Conservation (phyloP, 2,888 invertebrate species). For the Formica aserva region DNA sequence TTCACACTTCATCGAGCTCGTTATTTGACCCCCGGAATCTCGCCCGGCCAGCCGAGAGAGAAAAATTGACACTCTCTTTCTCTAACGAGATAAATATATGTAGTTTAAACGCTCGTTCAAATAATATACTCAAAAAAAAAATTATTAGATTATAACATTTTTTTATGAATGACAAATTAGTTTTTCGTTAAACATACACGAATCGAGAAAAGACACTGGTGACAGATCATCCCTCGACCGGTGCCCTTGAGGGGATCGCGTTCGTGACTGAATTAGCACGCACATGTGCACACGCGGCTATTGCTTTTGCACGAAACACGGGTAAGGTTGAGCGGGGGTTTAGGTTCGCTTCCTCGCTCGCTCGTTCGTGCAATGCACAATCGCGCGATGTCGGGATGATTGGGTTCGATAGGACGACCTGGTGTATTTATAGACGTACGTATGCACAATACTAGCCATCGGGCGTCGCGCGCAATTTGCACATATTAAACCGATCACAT, state of each 20-base stretch:
- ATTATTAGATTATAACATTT: background rate
- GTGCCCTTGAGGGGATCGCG: constrained; percentile 33
- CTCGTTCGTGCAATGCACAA: constrained; percentile 31
- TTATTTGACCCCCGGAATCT: constrained; percentile 15
- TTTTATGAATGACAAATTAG: background rate
- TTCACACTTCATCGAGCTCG: constrained; percentile 50
- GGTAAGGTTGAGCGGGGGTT: background rate
- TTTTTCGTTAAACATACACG: background rate
- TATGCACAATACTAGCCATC: background rate
- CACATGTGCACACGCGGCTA: constrained; percentile 23
- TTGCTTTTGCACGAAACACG: constrained; percentile 45
- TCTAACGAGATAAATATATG: background rate
- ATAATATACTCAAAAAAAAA: background rate
- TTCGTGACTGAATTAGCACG: constrained; percentile 42
- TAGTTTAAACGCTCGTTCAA: background rate
- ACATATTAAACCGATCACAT: constrained; percentile 45
- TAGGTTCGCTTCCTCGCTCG: background rate
- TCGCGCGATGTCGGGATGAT: constrained; percentile 54
- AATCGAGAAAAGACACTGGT: background rate
- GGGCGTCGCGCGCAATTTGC: constrained; percentile 41
- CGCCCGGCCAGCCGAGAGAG: background rate
- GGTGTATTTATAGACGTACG: constrained; percentile 65
- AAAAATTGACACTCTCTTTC: background rate
- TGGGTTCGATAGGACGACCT: constrained; percentile 64
- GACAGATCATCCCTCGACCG: constrained; percentile 33